phyloP scores from a whole-genome alignment of 2,113 vertebrate genomes.

The Lota lota region DNA sequence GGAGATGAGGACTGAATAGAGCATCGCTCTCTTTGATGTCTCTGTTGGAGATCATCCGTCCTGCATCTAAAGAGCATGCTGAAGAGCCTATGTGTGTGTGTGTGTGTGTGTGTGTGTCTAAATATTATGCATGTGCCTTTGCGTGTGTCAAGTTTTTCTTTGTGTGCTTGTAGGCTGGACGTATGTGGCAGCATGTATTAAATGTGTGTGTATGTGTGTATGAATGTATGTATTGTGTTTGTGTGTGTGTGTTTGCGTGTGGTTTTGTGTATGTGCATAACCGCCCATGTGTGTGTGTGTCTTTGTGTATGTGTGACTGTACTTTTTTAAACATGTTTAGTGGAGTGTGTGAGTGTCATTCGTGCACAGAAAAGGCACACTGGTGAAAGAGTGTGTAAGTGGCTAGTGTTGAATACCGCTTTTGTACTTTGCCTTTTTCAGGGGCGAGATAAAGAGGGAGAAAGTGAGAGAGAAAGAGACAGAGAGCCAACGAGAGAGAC shows the following conservation, averaged over 20 bases:
- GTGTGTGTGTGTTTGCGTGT: conserved; percentile 10
- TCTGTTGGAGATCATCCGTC: conserved; percentile 32
- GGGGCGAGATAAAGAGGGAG: neutral
- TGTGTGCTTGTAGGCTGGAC: conserved; percentile 12
- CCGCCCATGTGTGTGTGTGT: neutral
- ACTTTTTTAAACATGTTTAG: no score
- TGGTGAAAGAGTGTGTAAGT: no score
- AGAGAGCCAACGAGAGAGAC: no score
- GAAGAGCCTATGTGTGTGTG: conserved; percentile 17
- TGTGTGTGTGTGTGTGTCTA: neutral
- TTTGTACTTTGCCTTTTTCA: no score
- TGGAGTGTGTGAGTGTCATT: no score
- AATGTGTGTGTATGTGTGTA: neutral
- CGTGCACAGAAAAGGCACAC: no score
- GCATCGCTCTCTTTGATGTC: conserved; percentile 46
- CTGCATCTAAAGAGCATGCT: conserved; percentile 25
- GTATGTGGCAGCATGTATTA: neutral
- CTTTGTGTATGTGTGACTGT: neutral
- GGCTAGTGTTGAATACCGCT: no score
- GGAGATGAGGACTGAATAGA: neutral
- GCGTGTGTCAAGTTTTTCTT: neutral
- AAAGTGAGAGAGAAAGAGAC: neutral
- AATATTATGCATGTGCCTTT: neutral
- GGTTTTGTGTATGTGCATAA: neutral
- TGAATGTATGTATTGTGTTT: neutral